Base-by-base conservation (phyloP, 2,797 vertebrate genomes). In the Pseudocheirus occidentalis region DNA sequence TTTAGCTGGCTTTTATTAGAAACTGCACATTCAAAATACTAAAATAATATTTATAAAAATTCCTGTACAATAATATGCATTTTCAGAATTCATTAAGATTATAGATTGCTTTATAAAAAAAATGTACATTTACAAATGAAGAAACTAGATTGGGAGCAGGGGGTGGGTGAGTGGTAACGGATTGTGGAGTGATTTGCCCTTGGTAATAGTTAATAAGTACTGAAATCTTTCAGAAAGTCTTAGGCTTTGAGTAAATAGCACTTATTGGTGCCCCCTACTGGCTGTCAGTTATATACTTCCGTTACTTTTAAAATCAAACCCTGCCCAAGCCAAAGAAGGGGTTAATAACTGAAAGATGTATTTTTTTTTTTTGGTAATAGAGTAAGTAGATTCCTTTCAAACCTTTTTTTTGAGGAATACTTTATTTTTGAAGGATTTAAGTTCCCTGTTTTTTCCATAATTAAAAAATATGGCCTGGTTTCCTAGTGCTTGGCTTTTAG, bases 391-490 rank as follows among this genome's bases (percentile, higher is more conserved):
- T 87, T 21, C 24, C 73, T 87, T 87, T 87, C 40, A 46, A 87
- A 87, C 21, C 50, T 66, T 81, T 73, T 81, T 81, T 73, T 87
- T 87, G 40, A 87, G 40, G 73, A 87, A 87, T 46, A 87, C 40
- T 87, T 87, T 87, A 87, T 87, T 87, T 87, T 87, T 87, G 40
- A 87, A 87, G 21, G 73, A 87, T 87, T 87, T 87, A 27, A 87
- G 73, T 87, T 87, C 73, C 73, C 73, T 87, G 73, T 87, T 87
- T 87, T 87, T 87, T 87, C 73, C 73, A 87, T 87, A 87, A 87
- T 87, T 87, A 87, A 87, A 87, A 81, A 54, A 87, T 46, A 87
- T 50, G 40, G 73, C 40, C 40, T 87, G 73, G 40, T 87, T 87
- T 87, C 73, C n/a, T 87, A 87, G 73, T 87, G 73, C 73, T 87